Conservation (phyloP, 1,140 invertebrate species). For the Chelonus insularis region DNA sequence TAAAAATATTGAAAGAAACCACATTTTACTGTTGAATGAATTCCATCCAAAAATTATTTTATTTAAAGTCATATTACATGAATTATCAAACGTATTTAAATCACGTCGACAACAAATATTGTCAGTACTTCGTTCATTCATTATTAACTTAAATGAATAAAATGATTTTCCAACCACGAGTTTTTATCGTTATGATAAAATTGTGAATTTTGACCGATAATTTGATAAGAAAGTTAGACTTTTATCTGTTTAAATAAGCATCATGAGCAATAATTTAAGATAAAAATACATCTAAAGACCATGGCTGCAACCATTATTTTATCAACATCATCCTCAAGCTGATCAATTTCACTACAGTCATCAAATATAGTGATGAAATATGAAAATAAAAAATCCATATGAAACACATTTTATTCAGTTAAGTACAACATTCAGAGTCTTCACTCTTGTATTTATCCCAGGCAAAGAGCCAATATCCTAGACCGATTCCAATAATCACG, state of each 20-base stretch:
- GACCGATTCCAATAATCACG: conserved; percentile 64
- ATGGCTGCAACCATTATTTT: no score
- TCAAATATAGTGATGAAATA: no score
- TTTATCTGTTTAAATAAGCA: no score
- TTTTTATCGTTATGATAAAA: neutral
- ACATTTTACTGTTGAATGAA: conserved; percentile 35
- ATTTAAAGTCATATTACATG: neutral
- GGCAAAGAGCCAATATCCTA: conserved; percentile 70
- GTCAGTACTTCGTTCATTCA: conserved; percentile 14
- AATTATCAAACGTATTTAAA: neutral
- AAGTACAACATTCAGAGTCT: conserved; percentile 40
- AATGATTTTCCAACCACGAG: neutral
- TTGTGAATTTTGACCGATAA: no score
- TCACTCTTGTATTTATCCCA: conserved; percentile 62
- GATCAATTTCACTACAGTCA: no score
- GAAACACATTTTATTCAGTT: no score
- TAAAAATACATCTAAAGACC: no score
- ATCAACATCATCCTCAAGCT: no score
- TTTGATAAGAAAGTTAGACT: no score
- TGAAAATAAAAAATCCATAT: no score
- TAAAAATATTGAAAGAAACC: conserved; percentile 25
- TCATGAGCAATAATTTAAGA: no score
- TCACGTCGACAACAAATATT: conserved; percentile 20
- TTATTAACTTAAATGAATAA: neutral
- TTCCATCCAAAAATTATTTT: conserved; percentile 41